These are phyloP conservation scores for Nothobranchius furzeri DNA, from an alignment of 2,113 vertebrate genomes.

Conservation along the genomic window DNA sequence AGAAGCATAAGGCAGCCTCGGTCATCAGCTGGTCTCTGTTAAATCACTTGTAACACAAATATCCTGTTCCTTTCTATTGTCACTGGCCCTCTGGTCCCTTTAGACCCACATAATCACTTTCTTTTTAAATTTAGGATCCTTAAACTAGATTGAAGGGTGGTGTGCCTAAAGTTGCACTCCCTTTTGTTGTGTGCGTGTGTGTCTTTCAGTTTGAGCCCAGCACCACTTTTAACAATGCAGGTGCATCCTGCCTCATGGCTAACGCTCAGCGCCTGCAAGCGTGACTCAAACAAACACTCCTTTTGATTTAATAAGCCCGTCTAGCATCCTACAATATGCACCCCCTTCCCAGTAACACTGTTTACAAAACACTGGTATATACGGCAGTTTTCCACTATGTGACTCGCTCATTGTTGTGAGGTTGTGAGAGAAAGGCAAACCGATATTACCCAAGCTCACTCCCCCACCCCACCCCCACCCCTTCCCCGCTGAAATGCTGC, in stretches of 20 bases:
- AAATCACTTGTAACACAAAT: slow-evolving; percentile 39
- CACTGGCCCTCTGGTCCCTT: slow-evolving; percentile 26
- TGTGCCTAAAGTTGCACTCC: slow-evolving; percentile 10
- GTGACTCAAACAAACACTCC: slow-evolving; percentile 28
- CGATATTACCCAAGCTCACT: slow-evolving; percentile 38
- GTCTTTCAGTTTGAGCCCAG: slow-evolving; percentile 19
- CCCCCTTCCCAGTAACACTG: slow-evolving; percentile 1
- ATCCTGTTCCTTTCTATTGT: slow-evolving; percentile 14
- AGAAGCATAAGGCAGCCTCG: slow-evolving; percentile 61
- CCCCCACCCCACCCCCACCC: slow-evolving; percentile 8
- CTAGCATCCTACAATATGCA: slow-evolving; percentile 38
- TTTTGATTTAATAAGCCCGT: slow-evolving; percentile 38
- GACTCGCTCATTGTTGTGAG: slow-evolving; percentile 40
- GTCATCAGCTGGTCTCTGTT: slow-evolving; percentile 35
- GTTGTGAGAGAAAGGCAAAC: slow-evolving; percentile 40
- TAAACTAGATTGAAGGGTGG: slow-evolving; percentile 23
- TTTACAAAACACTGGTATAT: slow-evolving; percentile 60
- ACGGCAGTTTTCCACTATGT: slow-evolving; percentile 34
- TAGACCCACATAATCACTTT: slow-evolving; percentile 33
- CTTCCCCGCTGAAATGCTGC: slow-evolving; percentile 46
- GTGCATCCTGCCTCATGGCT: slow-evolving; percentile 50
- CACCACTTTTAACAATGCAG: slow-evolving; percentile 64
- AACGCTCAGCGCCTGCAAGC: slow-evolving; percentile 30
- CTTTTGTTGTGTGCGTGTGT: neutral
- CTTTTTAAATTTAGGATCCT: slow-evolving; percentile 73